Percentiles rank a stretch among this genome's conserved stretches.
Evolutionary conservation across 2,797 vertebrate genomes (phyloP).

Genomic region (Coregonus sp.): DNA sequence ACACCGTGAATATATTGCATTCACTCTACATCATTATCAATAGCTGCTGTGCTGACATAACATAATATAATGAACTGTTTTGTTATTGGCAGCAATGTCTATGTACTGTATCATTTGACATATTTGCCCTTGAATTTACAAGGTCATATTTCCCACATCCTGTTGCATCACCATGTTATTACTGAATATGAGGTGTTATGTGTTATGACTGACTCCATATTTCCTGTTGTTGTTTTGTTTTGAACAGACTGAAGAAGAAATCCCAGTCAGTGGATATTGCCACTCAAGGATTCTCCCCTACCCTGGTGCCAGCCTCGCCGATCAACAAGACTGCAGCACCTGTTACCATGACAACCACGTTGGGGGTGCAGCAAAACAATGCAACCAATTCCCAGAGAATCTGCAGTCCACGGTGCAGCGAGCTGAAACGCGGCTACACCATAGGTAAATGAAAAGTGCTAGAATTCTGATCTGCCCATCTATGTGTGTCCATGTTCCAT

Average conservation of each 20-base stretch:
- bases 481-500: neutral
- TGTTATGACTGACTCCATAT: constrained; percentile 6
- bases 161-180: neutral
- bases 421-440: constrained; percentile 93
- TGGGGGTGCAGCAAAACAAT: constrained; percentile 89
- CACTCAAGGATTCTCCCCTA: constrained; percentile 83
- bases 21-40: constrained; percentile 14
- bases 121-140: constrained; percentile 10
- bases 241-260: constrained; percentile 92
- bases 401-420: constrained; percentile 82
- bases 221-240: constrained; percentile 21
- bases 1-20: neutral
- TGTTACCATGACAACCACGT: constrained; percentile 77
- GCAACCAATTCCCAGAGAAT: constrained; percentile 80
- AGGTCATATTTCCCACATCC: constrained; percentile 24
- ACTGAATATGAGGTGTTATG: neutral
- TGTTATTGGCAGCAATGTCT: neutral
- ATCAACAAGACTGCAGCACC: constrained; percentile 77
- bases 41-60: constrained; percentile 20
- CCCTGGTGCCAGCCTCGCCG: constrained; percentile 80
- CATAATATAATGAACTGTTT: constrained; percentile 20
- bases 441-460: constrained; percentile 82
- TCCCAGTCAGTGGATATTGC: constrained; percentile 95
- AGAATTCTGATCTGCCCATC: neutral
- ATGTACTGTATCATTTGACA: neutral